phyloP scores from a whole-genome alignment of 2,113 vertebrate genomes.

The Dipodomys merriami region DNA sequence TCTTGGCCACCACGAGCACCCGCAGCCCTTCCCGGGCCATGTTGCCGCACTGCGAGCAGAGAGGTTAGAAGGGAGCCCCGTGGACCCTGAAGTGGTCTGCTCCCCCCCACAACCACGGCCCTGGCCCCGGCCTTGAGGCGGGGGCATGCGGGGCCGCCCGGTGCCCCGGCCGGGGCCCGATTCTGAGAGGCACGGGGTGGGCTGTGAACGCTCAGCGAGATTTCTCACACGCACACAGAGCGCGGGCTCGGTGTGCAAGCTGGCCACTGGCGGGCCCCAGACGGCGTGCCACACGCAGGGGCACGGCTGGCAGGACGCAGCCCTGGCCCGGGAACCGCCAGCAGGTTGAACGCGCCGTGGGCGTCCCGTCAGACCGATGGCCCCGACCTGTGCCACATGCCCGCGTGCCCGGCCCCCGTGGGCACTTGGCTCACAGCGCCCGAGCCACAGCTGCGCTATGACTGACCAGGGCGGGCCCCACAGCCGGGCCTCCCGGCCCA shows the following conservation, averaged over 20 bases:
- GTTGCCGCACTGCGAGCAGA: slow-evolving; percentile 92
- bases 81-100: accelerated
- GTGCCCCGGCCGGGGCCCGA: accelerated
- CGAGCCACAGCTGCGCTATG: accelerated
- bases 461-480: no score
- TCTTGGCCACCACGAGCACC: slow-evolving; percentile 97
- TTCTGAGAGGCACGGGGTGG: accelerated
- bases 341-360: accelerated
- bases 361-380: accelerated
- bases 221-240: neutral
- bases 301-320: no score
- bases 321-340: no score
- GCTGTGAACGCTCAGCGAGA: accelerated
- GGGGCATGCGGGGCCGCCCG: accelerated
- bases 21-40: slow-evolving; percentile 98
- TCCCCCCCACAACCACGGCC: neutral
- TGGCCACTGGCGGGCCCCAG: no score
- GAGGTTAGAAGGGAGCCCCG: accelerated
- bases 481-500: accelerated
- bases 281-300: no score
- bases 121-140: neutral
- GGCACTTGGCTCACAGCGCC: no score
- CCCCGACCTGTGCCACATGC: accelerated
- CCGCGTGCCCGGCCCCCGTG: accelerated
- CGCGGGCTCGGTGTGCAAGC: no score